Evolutionary conservation across 2,888 invertebrate genomes (phyloP).

Genomic region (Cerastoderma edule): DNA sequence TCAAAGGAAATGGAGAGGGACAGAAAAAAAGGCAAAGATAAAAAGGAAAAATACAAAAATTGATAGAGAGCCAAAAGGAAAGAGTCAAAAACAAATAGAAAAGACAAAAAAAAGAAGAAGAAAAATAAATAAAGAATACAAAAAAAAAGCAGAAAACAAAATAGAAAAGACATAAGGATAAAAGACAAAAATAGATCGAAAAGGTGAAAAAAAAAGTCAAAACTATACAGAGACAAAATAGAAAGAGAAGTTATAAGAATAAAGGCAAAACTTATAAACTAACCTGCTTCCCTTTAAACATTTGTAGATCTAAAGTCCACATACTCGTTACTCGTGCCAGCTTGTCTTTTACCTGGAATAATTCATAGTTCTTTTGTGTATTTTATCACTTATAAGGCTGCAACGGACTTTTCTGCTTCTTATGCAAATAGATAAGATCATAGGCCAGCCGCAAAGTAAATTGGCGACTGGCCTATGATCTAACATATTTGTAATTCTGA

Average conservation of each 20-base stretch:
- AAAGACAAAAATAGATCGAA: neutral
- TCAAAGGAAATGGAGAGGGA: no score
- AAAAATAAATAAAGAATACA: neutral
- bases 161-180: neutral
- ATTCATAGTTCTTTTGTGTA: neutral
- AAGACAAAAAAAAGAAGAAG: neutral
- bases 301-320: constrained; percentile 68
- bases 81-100: no score
- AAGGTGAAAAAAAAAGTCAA: neutral
- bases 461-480: neutral
- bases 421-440: neutral
- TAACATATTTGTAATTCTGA: neutral
- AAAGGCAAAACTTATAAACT: no score
- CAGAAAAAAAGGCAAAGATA: no score
- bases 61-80: no score
- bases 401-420: no score
- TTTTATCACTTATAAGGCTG: no score
- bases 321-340: constrained; percentile 68
- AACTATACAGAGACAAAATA: neutral
- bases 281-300: constrained; percentile 70
- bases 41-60: no score
- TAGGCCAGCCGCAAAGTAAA: neutral
- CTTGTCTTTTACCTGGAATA: constrained; percentile 69
- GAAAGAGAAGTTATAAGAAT: no score
- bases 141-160: neutral